Evolutionary conservation across 2,113 vertebrate species (phyloP).

Genomic region (Cebus imitator): DNA sequence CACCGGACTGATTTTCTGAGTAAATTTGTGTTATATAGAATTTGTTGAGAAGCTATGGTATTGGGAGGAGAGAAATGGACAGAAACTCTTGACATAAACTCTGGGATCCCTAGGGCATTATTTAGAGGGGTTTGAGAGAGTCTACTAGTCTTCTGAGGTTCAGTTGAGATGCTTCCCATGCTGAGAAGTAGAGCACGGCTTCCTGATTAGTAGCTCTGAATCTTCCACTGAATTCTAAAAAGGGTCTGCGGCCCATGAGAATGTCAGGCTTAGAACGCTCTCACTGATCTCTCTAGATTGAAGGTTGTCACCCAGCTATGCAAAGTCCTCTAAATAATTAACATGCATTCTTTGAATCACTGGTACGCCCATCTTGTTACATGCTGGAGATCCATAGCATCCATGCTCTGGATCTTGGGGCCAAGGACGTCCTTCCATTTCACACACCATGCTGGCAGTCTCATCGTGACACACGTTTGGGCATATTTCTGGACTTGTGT

Average conservation of each 20-base stretch:
- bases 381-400: too few species aligned
- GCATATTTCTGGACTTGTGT: not conserved
- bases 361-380: not conserved
- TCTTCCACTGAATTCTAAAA: not conserved
- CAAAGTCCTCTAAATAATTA: not conserved
- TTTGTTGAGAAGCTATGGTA: not conserved
- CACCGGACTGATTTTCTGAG: not conserved
- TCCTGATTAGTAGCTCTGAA: not conserved
- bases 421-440: too few species aligned
- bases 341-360: not conserved
- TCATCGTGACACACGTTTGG: not conserved
- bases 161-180: not conserved
- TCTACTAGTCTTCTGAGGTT: not conserved
- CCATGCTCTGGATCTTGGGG: not conserved
- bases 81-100: not conserved
- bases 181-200: not conserved
- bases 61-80: not conserved
- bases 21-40: not conserved
- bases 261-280: not conserved
- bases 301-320: not conserved
- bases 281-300: not conserved
- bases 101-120: not conserved
- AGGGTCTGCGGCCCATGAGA: rapidly evolving
- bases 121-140: not conserved
- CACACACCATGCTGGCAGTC: not conserved